These are phyloP conservation scores for Psophia crepitans DNA, from an alignment of 2,113 vertebrate genomes.

Conservation along the genomic window DNA sequence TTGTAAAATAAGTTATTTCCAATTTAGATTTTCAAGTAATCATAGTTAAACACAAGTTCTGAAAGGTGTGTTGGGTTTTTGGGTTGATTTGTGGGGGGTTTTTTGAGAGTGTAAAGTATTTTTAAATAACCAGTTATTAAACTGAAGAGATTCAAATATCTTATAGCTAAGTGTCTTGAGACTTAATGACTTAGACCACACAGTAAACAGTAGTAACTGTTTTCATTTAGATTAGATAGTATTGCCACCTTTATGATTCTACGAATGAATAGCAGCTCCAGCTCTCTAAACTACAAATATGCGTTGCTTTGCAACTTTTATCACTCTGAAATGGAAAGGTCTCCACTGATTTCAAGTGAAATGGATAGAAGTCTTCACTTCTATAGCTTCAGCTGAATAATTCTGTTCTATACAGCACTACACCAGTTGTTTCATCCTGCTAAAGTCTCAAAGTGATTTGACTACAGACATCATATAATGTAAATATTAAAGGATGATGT, in stretches of 20 bases:
- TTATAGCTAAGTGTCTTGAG: neutral
- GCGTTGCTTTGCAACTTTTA: neutral
- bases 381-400: neutral
- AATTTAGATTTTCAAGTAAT: neutral
- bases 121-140: neutral
- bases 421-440: neutral
- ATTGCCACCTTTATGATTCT: neutral
- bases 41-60: neutral
- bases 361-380: neutral
- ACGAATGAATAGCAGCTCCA: neutral
- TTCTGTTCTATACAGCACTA: neutral
- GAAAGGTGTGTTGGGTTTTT: too few species aligned
- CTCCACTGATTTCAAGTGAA: neutral
- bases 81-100: too few species aligned
- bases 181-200: neutral
- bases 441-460: neutral
- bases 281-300: neutral
- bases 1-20: neutral
- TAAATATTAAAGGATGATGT: conserved; percentile 22
- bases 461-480: neutral
- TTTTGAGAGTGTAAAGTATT: neutral
- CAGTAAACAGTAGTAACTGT: neutral
- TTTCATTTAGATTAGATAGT: neutral
- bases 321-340: neutral
- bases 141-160: neutral